A percentile compares a stretch with the other conserved stretches of the same genome.
phyloP scores from a whole-genome alignment of 2,888 invertebrate genomes.

The Abrostola tripartita region DNA sequence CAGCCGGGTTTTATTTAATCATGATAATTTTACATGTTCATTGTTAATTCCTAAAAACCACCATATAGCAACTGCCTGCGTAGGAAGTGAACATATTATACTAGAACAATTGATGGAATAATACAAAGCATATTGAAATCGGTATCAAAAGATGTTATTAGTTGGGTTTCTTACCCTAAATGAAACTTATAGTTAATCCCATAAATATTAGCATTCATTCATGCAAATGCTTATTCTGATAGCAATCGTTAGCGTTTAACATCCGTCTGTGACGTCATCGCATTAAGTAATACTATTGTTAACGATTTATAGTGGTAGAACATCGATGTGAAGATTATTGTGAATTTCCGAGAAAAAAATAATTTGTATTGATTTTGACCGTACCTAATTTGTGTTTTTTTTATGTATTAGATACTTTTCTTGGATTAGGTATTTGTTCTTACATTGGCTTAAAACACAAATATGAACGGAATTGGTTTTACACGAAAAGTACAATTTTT shows the following conservation, averaged over 20 bases:
- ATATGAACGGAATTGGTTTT: too few relatives aligned
- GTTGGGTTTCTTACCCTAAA: not conserved
- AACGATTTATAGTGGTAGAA: conserved; percentile 7
- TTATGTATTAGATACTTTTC: not conserved
- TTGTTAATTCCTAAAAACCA: too few relatives aligned
- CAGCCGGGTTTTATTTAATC: not conserved
- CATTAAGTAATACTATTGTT: conserved; percentile 46
- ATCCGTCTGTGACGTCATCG: conserved; percentile 37
- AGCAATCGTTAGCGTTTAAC: conserved; percentile 27
- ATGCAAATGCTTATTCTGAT: conserved; percentile 15
- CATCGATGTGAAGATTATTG: conserved; percentile 13
- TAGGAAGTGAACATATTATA: not conserved
- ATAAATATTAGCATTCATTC: conserved; percentile 17
- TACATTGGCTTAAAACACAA: too few relatives aligned
- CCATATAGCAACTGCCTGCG: too few relatives aligned
- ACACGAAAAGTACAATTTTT: too few relatives aligned
- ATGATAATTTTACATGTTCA: not conserved
- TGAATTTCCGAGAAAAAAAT: not conserved
- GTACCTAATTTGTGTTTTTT: not conserved
- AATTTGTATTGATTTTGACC: not conserved
- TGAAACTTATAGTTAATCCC: not conserved
- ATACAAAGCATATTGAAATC: conserved; percentile 4
- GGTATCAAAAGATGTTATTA: not conserved
- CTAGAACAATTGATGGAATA: not conserved
- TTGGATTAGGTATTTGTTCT: not conserved